Percentiles rank a stretch among this genome's conserved stretches.
Conservation (phyloP, 1,140 invertebrate genomes). For the Euglossa dilemma region DNA sequence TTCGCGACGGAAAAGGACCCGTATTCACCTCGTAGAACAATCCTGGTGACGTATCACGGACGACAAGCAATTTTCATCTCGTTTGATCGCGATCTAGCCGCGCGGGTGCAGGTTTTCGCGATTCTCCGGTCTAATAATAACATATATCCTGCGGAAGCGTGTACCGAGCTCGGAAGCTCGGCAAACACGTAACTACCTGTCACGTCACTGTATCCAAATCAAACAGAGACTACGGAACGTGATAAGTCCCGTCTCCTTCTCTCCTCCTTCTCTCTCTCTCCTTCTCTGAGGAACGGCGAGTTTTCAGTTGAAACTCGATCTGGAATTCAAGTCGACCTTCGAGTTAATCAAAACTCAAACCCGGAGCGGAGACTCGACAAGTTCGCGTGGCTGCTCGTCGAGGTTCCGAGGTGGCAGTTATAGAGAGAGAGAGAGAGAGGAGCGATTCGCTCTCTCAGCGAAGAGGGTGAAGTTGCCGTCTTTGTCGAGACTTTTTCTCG, state of each 20-base stretch:
- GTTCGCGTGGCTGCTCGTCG: slow-evolving; percentile 50
- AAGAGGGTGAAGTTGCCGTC: background rate
- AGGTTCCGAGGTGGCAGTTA: no score
- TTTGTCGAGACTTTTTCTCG: background rate
- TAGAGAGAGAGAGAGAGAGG: background rate
- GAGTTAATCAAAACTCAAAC: slow-evolving; percentile 78
- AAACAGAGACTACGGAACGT: slow-evolving; percentile 60
- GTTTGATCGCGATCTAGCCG: slow-evolving; percentile 27
- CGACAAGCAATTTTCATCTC: background rate
- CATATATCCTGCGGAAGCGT: slow-evolving; percentile 21
- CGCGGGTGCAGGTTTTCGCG: slow-evolving; percentile 10
- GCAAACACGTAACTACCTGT: slow-evolving; percentile 64
- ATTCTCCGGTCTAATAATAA: slow-evolving; percentile 55
- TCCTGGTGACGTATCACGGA: slow-evolving; percentile 11
- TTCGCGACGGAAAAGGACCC: no score
- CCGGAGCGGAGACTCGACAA: slow-evolving; percentile 55
- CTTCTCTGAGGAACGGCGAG: background rate
- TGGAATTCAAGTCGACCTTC: slow-evolving; percentile 71
- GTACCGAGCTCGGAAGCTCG: slow-evolving; percentile 41
- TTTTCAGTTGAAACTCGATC: slow-evolving; percentile 56
- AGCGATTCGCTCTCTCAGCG: background rate
- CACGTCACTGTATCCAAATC: slow-evolving; percentile 62
- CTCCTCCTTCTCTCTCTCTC: background rate
- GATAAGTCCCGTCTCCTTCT: slow-evolving; percentile 53
- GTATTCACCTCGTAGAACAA: background rate